phyloP scores from a whole-genome alignment of 1,140 invertebrate genomes.

The Macrobrachium rosenbergii region DNA sequence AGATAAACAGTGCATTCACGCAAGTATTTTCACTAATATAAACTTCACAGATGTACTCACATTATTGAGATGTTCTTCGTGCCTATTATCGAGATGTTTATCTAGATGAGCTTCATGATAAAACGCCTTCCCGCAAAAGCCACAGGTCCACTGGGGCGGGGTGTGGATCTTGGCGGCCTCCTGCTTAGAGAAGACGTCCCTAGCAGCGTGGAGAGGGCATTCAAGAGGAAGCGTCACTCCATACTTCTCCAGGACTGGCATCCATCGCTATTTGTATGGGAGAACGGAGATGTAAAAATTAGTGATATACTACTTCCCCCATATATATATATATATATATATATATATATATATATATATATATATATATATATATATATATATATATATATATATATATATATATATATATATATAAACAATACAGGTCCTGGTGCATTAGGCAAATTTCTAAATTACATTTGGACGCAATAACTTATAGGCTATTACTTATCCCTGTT shows the following conservation, averaged over 20 bases:
- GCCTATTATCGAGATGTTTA: conserved; percentile 90
- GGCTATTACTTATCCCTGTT: background rate
- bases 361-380: background rate
- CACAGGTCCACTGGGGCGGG: conserved; percentile 89
- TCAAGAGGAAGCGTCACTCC: conserved; percentile 86
- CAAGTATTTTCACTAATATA: background rate
- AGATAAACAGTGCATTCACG: background rate
- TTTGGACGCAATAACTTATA: background rate
- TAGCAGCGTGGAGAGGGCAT: conserved; percentile 88
- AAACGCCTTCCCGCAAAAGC: conserved; percentile 92
- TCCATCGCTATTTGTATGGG: conserved; percentile 79
- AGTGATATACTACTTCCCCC: no score
- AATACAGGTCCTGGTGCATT: no score
- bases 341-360: conserved; percentile 20
- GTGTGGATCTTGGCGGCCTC: conserved; percentile 85
- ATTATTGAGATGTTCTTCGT: conserved; percentile 87
- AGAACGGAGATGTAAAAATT: conserved; percentile 1
- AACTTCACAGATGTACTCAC: conserved; percentile 71
- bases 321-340: background rate
- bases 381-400: no score
- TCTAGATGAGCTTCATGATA: conserved; percentile 90
- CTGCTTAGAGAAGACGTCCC: conserved; percentile 89
- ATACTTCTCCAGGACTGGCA: conserved; percentile 87
- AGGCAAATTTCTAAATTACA: no score
- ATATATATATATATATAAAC: no score